phyloP scores from a whole-genome alignment of 2,797 vertebrate genomes.

The Taenioides sp. region DNA sequence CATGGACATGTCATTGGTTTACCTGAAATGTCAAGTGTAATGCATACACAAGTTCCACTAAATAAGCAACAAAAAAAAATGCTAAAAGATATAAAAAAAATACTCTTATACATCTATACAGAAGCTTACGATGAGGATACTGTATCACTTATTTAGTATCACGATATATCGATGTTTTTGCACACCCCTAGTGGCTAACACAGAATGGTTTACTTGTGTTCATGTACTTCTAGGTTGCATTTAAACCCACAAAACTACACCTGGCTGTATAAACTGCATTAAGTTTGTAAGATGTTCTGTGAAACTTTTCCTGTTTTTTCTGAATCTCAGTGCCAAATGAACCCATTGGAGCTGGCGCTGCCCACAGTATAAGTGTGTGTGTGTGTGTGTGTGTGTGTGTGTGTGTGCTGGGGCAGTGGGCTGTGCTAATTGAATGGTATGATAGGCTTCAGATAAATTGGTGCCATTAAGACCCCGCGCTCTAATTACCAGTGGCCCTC shows the following conservation, averaged over 20 bases:
- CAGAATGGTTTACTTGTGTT: too few species aligned
- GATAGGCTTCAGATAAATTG: slow-evolving; percentile 76
- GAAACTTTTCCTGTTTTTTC: not conserved
- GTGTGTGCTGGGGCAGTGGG: slow-evolving; percentile 45
- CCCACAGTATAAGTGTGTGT: slow-evolving; percentile 6
- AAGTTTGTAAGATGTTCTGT: not conserved
- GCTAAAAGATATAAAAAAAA: too few species aligned
- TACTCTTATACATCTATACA: too few species aligned
- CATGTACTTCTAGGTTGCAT: too few species aligned
- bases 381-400: slow-evolving; percentile 7
- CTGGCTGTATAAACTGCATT: not conserved
- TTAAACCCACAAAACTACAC: not conserved
- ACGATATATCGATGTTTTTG: too few species aligned
- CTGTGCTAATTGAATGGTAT: slow-evolving; percentile 61
- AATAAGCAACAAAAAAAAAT: too few species aligned
- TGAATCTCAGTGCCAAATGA: slow-evolving; percentile 35
- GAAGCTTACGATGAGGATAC: too few species aligned
- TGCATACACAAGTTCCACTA: too few species aligned
- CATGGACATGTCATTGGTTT: too few species aligned
- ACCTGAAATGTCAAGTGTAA: too few species aligned
- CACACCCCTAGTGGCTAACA: too few species aligned
- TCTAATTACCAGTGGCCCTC: slow-evolving; percentile 74
- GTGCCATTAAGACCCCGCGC: slow-evolving; percentile 72
- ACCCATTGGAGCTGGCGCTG: slow-evolving; percentile 6
- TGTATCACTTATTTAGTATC: too few species aligned